A percentile compares a stretch with the other conserved stretches of the same genome.
These are phyloP conservation scores for Lagenorhynchus albirostris DNA, from an alignment of 2,113 vertebrate species.

Conservation along the genomic window DNA sequence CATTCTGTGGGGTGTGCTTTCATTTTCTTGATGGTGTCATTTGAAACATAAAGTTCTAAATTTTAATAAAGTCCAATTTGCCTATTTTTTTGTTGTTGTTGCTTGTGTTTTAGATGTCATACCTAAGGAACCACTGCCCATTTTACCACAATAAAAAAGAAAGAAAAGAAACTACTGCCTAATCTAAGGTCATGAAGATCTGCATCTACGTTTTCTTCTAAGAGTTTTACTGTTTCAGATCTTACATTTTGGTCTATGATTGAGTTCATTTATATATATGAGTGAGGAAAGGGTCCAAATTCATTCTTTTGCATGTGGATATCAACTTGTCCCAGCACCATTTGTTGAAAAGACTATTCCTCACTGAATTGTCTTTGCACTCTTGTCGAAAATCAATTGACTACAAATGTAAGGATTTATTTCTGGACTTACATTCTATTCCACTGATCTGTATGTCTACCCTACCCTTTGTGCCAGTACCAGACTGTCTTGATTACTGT, in stretches of 20 bases:
- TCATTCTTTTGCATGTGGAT: neutral
- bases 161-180: neutral
- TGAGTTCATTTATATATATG: neutral
- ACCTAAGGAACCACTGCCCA: neutral
- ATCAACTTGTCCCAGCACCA: neutral
- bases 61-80: neutral
- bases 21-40: neutral
- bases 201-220: neutral
- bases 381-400: neutral
- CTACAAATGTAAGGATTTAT: neutral
- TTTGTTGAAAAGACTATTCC: neutral
- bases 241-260: neutral
- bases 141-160: neutral
- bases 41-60: neutral
- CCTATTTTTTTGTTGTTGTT: neutral
- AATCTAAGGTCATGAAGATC: neutral
- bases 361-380: neutral
- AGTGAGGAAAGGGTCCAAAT: neutral
- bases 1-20: neutral
- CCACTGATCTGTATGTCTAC: neutral
- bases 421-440: neutral
- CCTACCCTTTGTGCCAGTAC: neutral
- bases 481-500: neutral
- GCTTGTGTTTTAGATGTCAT: neutral
- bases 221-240: neutral